Evolutionary conservation across 2,888 invertebrate genomes (phyloP).

Genomic region (Amorpha juglandis): DNA sequence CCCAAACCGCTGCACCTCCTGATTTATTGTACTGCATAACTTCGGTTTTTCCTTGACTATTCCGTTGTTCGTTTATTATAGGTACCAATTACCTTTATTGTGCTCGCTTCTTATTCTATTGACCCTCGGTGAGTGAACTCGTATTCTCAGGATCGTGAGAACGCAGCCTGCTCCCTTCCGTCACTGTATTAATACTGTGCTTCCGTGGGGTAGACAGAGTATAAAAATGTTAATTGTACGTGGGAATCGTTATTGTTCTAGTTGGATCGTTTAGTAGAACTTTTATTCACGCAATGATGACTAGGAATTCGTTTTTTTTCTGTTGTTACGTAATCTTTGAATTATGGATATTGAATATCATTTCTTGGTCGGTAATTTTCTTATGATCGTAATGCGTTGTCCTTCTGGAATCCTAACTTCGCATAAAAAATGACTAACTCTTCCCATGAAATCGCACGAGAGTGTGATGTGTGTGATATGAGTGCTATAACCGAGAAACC

Average conservation of each 20-base stretch:
- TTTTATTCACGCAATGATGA: slow-evolving; percentile 17
- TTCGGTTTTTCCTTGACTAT: too few relatives aligned
- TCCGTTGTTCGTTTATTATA: too few relatives aligned
- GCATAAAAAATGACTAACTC: too few relatives aligned
- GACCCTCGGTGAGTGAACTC: slow-evolving; percentile 14
- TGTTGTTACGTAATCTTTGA: background rate
- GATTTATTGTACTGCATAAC: too few relatives aligned
- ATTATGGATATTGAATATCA: background rate
- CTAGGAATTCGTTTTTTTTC: slow-evolving; percentile 2
- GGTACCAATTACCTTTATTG: background rate
- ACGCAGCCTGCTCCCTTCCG: slow-evolving; percentile 25
- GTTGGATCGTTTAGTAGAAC: background rate
- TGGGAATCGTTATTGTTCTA: slow-evolving; percentile 34
- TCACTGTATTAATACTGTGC: too few relatives aligned
- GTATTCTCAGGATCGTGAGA: slow-evolving; percentile 45
- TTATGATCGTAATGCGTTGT: background rate
- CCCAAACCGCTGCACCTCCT: too few relatives aligned
- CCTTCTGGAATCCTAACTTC: background rate
- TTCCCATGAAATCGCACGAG: too few relatives aligned
- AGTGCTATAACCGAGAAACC: too few relatives aligned
- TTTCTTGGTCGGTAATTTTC: background rate
- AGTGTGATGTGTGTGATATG: too few relatives aligned
- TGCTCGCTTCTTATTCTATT: background rate
- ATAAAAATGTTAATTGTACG: slow-evolving; percentile 36
- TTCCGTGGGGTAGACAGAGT: slow-evolving; percentile 19